phyloP scores from a whole-genome alignment of 2,113 vertebrate species.

The Vulpes lagopus region DNA sequence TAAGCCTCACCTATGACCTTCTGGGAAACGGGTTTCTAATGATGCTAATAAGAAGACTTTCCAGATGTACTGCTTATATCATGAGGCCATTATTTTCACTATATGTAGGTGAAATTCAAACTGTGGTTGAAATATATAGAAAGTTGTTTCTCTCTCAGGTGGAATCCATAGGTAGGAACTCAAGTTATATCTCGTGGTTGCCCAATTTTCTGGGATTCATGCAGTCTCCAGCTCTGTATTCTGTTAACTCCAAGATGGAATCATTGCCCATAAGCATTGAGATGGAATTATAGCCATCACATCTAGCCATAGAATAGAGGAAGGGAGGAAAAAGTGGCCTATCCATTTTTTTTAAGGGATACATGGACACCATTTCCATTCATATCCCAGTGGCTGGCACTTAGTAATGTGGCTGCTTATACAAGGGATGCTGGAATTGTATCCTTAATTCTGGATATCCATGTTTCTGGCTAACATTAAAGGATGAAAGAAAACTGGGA shows the following conservation, averaged over 20 bases:
- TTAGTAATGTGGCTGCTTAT: not conserved
- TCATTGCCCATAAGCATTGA: not conserved
- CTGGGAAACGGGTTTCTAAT: not conserved
- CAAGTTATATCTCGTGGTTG: not conserved
- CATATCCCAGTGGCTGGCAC: not conserved
- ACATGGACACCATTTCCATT: not conserved
- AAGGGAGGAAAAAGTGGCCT: not conserved
- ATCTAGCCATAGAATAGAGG: not conserved
- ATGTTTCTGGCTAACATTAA: not conserved
- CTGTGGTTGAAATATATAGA: not conserved
- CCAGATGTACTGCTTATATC: not conserved
- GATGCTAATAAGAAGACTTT: not conserved
- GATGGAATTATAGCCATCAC: not conserved
- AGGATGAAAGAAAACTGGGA: not conserved
- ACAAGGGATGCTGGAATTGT: not conserved
- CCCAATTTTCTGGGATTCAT: not conserved
- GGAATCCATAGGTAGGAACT: not conserved
- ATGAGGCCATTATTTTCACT: not conserved
- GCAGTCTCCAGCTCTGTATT: not conserved
- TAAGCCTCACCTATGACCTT: not conserved
- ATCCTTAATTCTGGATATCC: not conserved
- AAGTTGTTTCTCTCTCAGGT: not conserved
- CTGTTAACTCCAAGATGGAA: not conserved
- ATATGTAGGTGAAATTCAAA: not conserved
- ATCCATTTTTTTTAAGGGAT: not conserved